Percentiles rank a stretch among this genome's conserved stretches.
Evolutionary conservation across 2,113 vertebrate genomes (phyloP).

Genomic region (Aviceda subcristata): DNA sequence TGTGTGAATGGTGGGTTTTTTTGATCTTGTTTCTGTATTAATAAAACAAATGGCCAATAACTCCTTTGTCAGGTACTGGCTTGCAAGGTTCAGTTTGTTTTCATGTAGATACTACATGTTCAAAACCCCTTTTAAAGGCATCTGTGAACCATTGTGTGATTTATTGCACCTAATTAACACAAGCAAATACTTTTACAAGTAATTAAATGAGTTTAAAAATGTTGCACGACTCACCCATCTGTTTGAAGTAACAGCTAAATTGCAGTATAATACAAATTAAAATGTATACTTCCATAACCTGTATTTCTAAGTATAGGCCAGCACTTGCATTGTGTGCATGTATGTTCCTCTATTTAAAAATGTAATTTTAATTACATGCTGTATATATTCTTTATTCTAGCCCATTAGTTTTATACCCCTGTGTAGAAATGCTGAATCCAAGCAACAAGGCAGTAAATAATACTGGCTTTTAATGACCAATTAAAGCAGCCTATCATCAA

Average conservation of each 20-base stretch:
- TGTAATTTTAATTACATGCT: conserved; percentile 33
- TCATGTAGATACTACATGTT: not conserved
- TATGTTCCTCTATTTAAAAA: conserved; percentile 12
- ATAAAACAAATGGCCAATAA: not conserved
- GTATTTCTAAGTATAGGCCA: not conserved
- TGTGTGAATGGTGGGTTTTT: not conserved
- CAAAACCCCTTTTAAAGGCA: not conserved
- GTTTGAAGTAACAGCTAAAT: conserved; percentile 45
- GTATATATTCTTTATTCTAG: conserved; percentile 32
- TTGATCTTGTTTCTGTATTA: not conserved
- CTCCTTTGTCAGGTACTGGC: not conserved
- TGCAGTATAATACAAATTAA: conserved; percentile 8
- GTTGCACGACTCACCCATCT: conserved; percentile 10
- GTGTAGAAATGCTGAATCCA: conserved; percentile 46
- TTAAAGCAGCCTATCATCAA: conserved; percentile 10
- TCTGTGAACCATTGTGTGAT: conserved; percentile 14
- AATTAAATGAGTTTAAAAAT: conserved; percentile 47
- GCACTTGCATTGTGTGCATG: not conserved
- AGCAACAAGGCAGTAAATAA: conserved; percentile 46
- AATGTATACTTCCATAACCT: conserved; percentile 8
- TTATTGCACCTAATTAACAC: conserved; percentile 51
- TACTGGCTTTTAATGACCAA: conserved; percentile 26
- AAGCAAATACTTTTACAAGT: conserved; percentile 50
- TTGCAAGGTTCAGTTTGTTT: not conserved
- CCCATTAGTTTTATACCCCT: conserved; percentile 47